Base-by-base conservation (phyloP, 2,797 vertebrate genomes). In the Zalophus californianus region DNA sequence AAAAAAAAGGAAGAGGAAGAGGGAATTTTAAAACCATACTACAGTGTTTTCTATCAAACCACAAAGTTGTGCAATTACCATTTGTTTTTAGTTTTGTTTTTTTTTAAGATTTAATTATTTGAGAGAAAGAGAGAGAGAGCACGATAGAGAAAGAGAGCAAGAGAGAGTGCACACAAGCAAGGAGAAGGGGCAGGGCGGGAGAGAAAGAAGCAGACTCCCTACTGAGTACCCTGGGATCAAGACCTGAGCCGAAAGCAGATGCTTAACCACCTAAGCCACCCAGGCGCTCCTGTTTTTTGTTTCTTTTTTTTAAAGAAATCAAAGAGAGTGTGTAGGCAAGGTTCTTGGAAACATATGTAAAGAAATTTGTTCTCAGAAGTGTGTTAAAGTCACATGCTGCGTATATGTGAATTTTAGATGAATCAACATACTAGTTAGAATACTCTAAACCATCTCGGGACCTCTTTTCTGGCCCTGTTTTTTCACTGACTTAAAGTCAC, bases 321-420 rank as follows among this genome's bases (percentile, higher is more conserved):
- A n/a, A 85, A 68, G 52, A 73, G 25, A 90, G 75, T 44, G 70
- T n/a, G 16, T 62, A 94, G 58, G 15, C 54, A 90, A 27, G 73
- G 38, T 85, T 95, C 73, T 92, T 62, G 32, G 95, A 78, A 94
- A 75, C 25, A 16, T 35, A 44, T 75, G 90, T 79, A 78, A 32
- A 80, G 82, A 52, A 77, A 88, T 90, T 92, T 92, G 27, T 91
- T 91, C 66, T 95, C 75, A 91, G 38, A 50, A 92, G 44, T 79
- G 25, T 92, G 94, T 95, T 87, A 75, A 93, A 86, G 62, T 93
- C n/a, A 75, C 56, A 50, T 21, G 48, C 44, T 64, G 9, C 35
- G 78, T 52, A 85, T 89, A 93, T 89, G 90, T 96, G 86, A 75
- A 79, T 90, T 78, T 91, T 56, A 75, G 54, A 48, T 75, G 48